phyloP scores from a whole-genome alignment of 2,797 vertebrate genomes.

The Channa striata region DNA sequence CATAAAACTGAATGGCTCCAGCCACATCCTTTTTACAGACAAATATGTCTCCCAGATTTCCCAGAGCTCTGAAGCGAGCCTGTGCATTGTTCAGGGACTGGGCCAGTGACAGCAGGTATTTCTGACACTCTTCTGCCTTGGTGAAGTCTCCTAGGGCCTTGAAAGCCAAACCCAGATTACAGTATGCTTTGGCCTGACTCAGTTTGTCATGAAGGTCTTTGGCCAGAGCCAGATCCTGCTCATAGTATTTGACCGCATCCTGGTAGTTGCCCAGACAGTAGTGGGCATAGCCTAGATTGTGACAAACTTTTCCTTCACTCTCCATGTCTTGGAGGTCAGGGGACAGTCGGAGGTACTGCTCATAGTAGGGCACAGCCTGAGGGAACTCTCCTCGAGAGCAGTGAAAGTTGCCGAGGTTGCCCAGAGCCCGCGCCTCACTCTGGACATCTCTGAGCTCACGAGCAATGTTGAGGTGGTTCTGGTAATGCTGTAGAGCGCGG shows the following conservation, averaged over 20 bases:
- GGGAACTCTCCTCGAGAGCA: conserved; percentile 94
- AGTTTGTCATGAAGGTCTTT: conserved; percentile 98
- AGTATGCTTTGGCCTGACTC: conserved; percentile 98
- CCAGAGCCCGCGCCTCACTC: conserved; percentile 95
- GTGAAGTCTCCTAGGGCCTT: conserved; percentile 93
- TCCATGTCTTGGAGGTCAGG: conserved; percentile 99
- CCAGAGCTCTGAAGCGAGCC: conserved; percentile 96
- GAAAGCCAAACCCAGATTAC: conserved; percentile 96
- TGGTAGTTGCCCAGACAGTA: conserved; percentile 96
- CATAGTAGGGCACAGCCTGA: conserved; percentile 96
- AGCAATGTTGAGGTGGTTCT: conserved; percentile 97
- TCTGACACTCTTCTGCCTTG: conserved; percentile 98
- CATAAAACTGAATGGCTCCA: conserved; percentile 96
- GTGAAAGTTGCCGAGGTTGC: conserved; percentile 98
- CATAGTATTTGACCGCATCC: conserved; percentile 96
- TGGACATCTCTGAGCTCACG: conserved; percentile 95
- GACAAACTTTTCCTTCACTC: conserved; percentile 97
- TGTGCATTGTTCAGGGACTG: conserved; percentile 96
- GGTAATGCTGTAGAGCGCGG: conserved; percentile 98
- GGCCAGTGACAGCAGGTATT: conserved; percentile 96
- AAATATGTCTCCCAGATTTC: conserved; percentile 97
- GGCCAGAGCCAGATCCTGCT: conserved; percentile 96
- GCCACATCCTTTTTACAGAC: conserved; percentile 94
- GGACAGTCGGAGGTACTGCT: conserved; percentile 94
- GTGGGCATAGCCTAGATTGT: conserved; percentile 97